Conservation (phyloP, 2,797 vertebrate species). For the Enteromius fasciolatus region DNA sequence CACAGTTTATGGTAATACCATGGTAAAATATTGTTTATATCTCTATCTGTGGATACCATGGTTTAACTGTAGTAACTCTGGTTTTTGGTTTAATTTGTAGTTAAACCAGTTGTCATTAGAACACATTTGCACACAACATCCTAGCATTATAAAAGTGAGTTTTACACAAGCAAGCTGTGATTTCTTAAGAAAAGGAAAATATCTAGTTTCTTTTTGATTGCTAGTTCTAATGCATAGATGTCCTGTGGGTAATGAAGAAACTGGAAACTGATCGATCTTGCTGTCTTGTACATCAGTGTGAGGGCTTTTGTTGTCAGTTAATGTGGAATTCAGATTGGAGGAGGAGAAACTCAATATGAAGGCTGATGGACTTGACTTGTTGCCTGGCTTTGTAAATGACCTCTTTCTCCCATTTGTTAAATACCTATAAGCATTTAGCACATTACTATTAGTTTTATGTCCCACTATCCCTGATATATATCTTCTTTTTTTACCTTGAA, state of each 20-base stretch:
- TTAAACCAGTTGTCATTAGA: background rate
- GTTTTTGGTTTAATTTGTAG: background rate
- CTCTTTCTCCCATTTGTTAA: background rate
- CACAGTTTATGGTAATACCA: background rate
- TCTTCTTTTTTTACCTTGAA: background rate
- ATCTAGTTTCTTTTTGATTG: background rate
- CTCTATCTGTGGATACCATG: background rate
- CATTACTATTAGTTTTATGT: background rate
- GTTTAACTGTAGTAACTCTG: background rate
- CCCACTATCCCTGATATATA: background rate
- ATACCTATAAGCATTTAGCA: background rate
- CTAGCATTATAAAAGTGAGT: background rate
- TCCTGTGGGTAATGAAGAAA: constrained; percentile 21
- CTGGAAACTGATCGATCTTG: background rate
- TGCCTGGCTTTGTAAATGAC: background rate
- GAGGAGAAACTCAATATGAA: background rate
- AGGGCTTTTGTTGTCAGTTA: background rate
- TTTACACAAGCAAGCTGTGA: background rate
- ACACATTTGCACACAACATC: background rate
- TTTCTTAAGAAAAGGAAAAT: background rate
- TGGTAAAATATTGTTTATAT: background rate
- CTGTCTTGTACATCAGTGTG: background rate
- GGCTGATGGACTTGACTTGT: background rate
- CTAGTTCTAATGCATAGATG: background rate
- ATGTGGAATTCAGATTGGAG: background rate